Conservation (phyloP, 2,888 invertebrate genomes). For the Drosophila falleni region DNA sequence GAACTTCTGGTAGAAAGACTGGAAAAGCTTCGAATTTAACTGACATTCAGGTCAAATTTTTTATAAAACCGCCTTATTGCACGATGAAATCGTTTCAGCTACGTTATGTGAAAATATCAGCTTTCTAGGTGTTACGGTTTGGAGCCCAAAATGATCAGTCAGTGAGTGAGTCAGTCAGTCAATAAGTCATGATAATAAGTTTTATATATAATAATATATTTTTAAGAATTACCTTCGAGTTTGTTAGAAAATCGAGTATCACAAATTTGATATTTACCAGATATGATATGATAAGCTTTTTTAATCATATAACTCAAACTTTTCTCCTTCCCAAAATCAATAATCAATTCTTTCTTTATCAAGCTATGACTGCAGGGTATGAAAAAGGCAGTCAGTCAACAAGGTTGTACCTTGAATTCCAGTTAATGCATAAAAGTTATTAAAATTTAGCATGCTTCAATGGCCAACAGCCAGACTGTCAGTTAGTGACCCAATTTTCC, state of each 20-base stretch:
- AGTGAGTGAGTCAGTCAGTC: too few species aligned
- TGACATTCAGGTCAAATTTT: too few species aligned
- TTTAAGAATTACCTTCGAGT: not conserved
- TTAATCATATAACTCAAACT: not conserved
- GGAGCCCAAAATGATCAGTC: too few species aligned
- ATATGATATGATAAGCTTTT: not conserved
- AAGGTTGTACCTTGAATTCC: slow-evolving; percentile 26
- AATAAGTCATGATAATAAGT: too few species aligned
- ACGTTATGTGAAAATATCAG: too few species aligned
- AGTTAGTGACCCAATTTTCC: slow-evolving; percentile 42
- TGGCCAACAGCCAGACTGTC: slow-evolving; percentile 28
- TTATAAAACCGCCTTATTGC: too few species aligned
- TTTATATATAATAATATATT: not conserved
- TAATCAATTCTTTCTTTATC: not conserved
- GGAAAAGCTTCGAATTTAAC: too few species aligned
- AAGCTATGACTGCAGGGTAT: not conserved
- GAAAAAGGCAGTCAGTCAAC: slow-evolving; percentile 4
- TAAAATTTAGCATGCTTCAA: slow-evolving; percentile 42
- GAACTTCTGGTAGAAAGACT: too few species aligned
- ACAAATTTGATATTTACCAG: not conserved
- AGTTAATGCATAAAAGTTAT: slow-evolving; percentile 56
- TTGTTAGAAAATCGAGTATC: not conserved
- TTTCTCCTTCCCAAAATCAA: not conserved
- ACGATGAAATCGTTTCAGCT: too few species aligned
- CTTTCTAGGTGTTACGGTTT: too few species aligned